These are phyloP conservation scores for Pomatostomus ruficeps DNA, from an alignment of 2,113 vertebrate genomes.

Conservation along the genomic window DNA sequence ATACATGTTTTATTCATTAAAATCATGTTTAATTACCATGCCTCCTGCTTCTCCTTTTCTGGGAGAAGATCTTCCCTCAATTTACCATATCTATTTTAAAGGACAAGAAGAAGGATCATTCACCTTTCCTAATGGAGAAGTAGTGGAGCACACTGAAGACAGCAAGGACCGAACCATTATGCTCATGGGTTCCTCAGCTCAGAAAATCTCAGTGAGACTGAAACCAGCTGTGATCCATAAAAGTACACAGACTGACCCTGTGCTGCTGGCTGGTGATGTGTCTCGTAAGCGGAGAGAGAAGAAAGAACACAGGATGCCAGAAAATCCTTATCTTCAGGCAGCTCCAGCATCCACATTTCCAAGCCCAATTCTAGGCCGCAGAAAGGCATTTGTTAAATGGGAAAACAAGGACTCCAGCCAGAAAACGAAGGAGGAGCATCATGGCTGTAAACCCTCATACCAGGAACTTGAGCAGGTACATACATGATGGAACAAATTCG, in stretches of 20 bases:
- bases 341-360: constrained; percentile 72
- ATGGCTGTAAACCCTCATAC: constrained; percentile 75
- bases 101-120: constrained; percentile 84
- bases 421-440: constrained; percentile 76
- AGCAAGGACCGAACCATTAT: constrained; percentile 84
- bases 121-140: constrained; percentile 76
- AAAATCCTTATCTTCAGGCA: constrained; percentile 62
- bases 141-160: constrained; percentile 64
- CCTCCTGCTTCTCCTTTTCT: not conserved
- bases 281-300: constrained; percentile 7
- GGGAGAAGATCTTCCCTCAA: not conserved
- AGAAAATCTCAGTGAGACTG: constrained; percentile 73
- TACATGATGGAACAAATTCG: not conserved
- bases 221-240: constrained; percentile 77
- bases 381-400: constrained; percentile 88
- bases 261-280: not conserved
- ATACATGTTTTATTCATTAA: not conserved
- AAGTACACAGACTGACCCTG: constrained; percentile 84
- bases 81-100: not conserved
- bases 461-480: constrained; percentile 85
- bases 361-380: constrained; percentile 84
- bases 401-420: constrained; percentile 86
- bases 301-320: constrained; percentile 40
- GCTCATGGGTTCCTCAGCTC: constrained; percentile 75
- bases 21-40: not conserved